Conservation (phyloP, 2,888 invertebrate genomes). For the Dascillus cervinus region DNA sequence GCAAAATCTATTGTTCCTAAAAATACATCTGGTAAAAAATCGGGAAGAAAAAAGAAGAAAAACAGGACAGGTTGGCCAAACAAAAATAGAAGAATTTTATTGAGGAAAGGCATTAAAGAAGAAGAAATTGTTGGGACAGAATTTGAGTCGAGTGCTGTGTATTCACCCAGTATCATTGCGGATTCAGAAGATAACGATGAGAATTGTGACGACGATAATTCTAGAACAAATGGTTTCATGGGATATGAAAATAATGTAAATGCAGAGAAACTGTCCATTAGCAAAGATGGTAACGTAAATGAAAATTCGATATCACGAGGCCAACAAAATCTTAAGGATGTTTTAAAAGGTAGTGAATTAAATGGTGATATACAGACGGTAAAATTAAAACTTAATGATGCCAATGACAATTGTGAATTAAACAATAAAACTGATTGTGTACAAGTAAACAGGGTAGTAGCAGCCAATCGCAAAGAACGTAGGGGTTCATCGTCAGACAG, state of each 20-base stretch:
- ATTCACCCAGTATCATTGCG: constrained; percentile 24
- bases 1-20: constrained; percentile 1
- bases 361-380: constrained; percentile 10
- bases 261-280: constrained; percentile 4
- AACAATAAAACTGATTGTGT: constrained; percentile 8
- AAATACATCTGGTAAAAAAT: constrained; percentile 25
- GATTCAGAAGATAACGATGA: constrained; percentile 23
- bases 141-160: constrained; percentile 16
- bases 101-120: constrained; percentile 30
- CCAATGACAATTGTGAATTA: constrained; percentile 8
- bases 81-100: constrained; percentile 39
- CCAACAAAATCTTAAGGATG: constrained; percentile 1
- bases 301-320: constrained; percentile 1
- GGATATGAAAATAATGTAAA: constrained; percentile 3
- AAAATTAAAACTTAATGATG: constrained; percentile 11
- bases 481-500: constrained; percentile 18
- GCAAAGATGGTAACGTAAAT: too few species aligned
- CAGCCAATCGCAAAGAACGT: constrained; percentile 11
- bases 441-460: constrained; percentile 10
- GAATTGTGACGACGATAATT: constrained; percentile 3
- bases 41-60: constrained; percentile 50
- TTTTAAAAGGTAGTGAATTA: constrained; percentile 6
- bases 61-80: constrained; percentile 79
- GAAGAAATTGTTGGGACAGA: constrained; percentile 19
- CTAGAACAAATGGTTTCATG: too few species aligned